Evolutionary conservation across 2,888 invertebrate genomes (phyloP), one percentile per base, ranked within the genome.

Genomic region (Cheilosia urbana): DNA sequence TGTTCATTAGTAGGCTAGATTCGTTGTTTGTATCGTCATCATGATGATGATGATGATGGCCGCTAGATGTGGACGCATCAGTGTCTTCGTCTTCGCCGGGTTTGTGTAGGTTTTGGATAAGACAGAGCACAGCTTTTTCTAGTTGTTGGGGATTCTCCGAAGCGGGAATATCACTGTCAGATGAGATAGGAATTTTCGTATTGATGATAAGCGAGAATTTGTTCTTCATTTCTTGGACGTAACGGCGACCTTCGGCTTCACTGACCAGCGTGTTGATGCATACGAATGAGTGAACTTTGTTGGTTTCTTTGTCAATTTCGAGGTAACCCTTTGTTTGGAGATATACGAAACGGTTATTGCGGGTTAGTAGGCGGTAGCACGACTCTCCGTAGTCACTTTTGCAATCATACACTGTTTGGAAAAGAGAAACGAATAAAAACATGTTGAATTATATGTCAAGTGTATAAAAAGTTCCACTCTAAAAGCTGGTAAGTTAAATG

Each of bases 271-370:
- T 96, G 91, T 98, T 98, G 73, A 97, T 94, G 92, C 97, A 98
- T 47, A 97, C 95, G 92, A 98, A 97, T 84, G 97, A 97, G 90
- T 96, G 96, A 30, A 97, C 96, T 75, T 95, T 95, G 88, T 96
- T 96, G 6, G 95, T 95, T 60, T 93, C 93, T 89, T 94, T 95
- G 90, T 97, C 96, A 87, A 96, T 95, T 92, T 97, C 97, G 68
- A 98, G 93, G 89, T 95, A 97, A 11, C 98, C 98, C 88, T 96
- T 94, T 0, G 97, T 97, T 89, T 96, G 94, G 91, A 98, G 94
- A 90, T 96, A 97, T 88, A 98, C 96, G 89, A 96, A 97, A 89
- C 95, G 94, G n/a, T 97, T 97, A 71, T 96, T 96, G 87, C 96
- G 95, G 13, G 96, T 95, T 89, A 96, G 94, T 24, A 98, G 93